Conservation (phyloP, 2,888 invertebrate species). For the Leucophora obtusa region DNA sequence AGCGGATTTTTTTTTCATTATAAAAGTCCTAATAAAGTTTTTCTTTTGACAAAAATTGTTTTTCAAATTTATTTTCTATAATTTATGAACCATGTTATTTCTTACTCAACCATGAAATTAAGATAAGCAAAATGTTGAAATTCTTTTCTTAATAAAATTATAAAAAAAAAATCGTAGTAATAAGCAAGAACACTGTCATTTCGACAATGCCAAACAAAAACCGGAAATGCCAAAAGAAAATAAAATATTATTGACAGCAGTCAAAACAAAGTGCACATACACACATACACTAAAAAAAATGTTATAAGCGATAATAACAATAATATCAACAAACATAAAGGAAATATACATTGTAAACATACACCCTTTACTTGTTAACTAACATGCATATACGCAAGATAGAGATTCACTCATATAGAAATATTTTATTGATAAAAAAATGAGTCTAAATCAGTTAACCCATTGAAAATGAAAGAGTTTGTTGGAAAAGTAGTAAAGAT, state of each 20-base stretch:
- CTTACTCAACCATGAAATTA: constrained; percentile 50
- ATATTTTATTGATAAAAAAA: neutral
- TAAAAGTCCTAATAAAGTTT: too few relatives aligned
- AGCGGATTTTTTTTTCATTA: too few relatives aligned
- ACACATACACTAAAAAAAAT: constrained; percentile 49
- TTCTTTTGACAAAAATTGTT: neutral
- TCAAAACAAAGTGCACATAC: constrained; percentile 40
- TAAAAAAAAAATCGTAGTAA: constrained; percentile 1
- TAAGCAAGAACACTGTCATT: constrained; percentile 38
- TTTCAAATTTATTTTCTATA: neutral
- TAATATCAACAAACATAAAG: constrained; percentile 58
- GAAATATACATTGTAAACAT: constrained; percentile 41
- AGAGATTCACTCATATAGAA: neutral
- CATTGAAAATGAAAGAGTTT: neutral
- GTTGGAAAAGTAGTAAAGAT: too few relatives aligned
- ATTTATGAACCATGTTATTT: constrained; percentile 48
- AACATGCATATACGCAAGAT: neutral
- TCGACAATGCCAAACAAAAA: constrained; percentile 43
- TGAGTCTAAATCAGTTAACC: constrained; percentile 10
- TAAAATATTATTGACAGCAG: constrained; percentile 55
- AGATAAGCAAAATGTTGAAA: constrained; percentile 34
- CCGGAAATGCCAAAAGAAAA: constrained; percentile 41
- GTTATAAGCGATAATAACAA: constrained; percentile 31
- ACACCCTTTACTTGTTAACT: constrained; percentile 2
- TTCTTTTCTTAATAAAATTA: constrained; percentile 29